Conservation (phyloP, 1,140 invertebrate genomes). For the Habropoda laboriosa region DNA sequence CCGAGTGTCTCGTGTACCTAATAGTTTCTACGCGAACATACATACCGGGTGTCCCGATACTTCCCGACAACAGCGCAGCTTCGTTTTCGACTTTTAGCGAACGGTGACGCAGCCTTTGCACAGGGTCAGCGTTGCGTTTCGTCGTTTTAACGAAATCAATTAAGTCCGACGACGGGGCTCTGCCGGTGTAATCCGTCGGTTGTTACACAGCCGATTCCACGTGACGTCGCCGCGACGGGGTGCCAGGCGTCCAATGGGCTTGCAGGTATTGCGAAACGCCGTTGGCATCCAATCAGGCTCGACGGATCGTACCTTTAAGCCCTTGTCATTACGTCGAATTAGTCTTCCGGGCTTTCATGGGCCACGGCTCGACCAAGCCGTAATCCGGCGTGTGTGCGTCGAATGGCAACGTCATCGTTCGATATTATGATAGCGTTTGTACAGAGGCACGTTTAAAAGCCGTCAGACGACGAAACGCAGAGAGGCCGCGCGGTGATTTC, state of each 20-base stretch:
- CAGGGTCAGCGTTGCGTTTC: constrained; percentile 57
- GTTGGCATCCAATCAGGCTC: constrained; percentile 73
- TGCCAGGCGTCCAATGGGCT: constrained; percentile 62
- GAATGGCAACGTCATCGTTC: constrained; percentile 51
- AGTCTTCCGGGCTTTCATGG: constrained; percentile 57
- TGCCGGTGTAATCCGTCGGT: constrained; percentile 66
- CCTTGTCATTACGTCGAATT: constrained; percentile 74
- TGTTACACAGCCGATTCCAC: constrained; percentile 62
- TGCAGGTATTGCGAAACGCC: constrained; percentile 73
- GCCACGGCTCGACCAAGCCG: constrained; percentile 26
- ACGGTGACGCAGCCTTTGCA: constrained; percentile 54
- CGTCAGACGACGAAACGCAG: neutral
- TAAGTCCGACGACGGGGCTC: constrained; percentile 64
- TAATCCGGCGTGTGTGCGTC: constrained; percentile 50
- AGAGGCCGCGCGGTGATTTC: neutral
- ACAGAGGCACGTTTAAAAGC: neutral
- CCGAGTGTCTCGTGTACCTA: no score
- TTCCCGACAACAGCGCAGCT: no score
- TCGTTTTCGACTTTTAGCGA: constrained; percentile 30
- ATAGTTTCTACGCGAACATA: no score
- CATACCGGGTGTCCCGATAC: no score
- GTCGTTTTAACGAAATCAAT: constrained; percentile 75
- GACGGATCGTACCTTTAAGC: constrained; percentile 67
- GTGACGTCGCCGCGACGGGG: constrained; percentile 68
- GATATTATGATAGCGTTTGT: constrained; percentile 45